Conservation (phyloP, 2,797 vertebrate species). For the Macropodus opercularis region DNA sequence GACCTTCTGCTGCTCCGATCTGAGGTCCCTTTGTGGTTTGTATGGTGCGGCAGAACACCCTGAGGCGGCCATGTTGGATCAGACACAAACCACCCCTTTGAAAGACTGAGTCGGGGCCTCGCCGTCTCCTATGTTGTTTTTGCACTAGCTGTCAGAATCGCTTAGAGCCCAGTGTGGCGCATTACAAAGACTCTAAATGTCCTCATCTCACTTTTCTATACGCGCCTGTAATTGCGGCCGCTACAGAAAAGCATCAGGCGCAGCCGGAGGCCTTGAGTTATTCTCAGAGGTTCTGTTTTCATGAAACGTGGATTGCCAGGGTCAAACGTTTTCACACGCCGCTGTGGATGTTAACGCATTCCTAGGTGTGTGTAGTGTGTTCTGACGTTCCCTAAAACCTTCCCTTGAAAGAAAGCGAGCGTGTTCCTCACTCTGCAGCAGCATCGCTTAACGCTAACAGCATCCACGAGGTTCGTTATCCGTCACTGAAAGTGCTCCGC, state of each 20-base stretch:
- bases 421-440: slow-evolving; percentile 35
- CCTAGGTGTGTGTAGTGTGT: fast-evolving
- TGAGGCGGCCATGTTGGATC: not conserved
- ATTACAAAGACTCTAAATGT: not conserved
- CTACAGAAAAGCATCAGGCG: slow-evolving; percentile 19
- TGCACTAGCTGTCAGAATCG: slow-evolving; percentile 19
- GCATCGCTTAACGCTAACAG: slow-evolving; percentile 33
- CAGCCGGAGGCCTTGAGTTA: slow-evolving; percentile 8
- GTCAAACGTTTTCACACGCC: slow-evolving; percentile 26
- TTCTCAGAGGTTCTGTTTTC: slow-evolving; percentile 12
- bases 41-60: slow-evolving; percentile 1
- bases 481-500: slow-evolving; percentile 49
- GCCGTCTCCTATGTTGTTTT: slow-evolving; percentile 6
- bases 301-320: not conserved
- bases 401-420: not conserved
- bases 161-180: not conserved
- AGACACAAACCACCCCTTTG: slow-evolving; percentile 10
- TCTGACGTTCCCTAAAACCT: not conserved
- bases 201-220: slow-evolving; percentile 1
- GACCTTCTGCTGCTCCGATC: not conserved
- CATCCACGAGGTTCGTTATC: slow-evolving; percentile 41
- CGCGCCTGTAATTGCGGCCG: slow-evolving; percentile 12
- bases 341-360: slow-evolving; percentile 5
- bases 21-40: slow-evolving; percentile 3
- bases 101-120: not conserved